A percentile compares a stretch with the other conserved stretches of the same genome.
phyloP scores from a whole-genome alignment of 1,140 invertebrate species.

The Megalopta genalis region DNA sequence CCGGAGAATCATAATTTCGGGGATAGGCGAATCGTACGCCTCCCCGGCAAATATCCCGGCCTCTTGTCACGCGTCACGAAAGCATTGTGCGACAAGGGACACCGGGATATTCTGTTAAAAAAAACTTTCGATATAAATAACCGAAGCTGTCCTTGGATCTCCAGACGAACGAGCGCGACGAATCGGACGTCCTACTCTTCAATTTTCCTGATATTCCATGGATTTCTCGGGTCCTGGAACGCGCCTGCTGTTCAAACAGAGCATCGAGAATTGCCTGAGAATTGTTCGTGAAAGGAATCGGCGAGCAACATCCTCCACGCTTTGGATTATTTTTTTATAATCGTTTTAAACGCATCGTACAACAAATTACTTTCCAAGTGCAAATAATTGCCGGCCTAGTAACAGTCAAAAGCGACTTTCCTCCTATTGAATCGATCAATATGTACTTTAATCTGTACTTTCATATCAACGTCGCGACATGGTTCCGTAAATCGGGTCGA shows the following conservation, averaged over 20 bases:
- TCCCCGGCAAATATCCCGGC: constrained; percentile 34
- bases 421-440: too few species aligned
- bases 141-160: background rate
- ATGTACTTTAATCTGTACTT: too few species aligned
- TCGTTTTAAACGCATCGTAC: too few species aligned
- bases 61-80: constrained; percentile 58
- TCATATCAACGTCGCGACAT: too few species aligned
- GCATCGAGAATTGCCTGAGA: too few species aligned
- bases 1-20: constrained; percentile 51
- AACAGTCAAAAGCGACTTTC: too few species aligned
- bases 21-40: constrained; percentile 6
- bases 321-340: too few species aligned
- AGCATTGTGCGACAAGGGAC: constrained; percentile 2
- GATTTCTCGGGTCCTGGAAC: background rate
- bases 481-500: too few species aligned
- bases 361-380: too few species aligned
- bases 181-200: background rate
- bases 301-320: too few species aligned
- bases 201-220: background rate
- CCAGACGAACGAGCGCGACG: background rate
- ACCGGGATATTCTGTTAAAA: background rate
- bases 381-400: too few species aligned
- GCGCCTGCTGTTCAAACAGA: background rate
- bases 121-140: background rate
- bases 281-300: too few species aligned